Evolutionary conservation across 1,140 invertebrate genomes (phyloP).

Genomic region (Leptoteleia sp.): DNA sequence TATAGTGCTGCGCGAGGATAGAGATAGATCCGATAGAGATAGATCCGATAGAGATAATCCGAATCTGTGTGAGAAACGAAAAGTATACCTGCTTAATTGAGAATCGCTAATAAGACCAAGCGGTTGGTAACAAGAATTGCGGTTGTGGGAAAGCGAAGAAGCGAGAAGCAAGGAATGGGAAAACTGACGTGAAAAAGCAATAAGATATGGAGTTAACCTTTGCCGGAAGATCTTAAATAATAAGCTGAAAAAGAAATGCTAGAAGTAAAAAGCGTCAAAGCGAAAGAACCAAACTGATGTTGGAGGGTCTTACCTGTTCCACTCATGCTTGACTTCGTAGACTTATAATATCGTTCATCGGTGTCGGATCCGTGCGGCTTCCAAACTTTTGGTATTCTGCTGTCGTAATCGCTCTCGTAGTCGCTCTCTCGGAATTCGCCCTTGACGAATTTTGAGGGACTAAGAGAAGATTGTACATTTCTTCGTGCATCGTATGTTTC

Average conservation of each 20-base stretch:
- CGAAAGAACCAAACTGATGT: constrained; percentile 13
- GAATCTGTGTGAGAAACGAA: constrained; percentile 39
- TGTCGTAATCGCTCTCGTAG: constrained; percentile 88
- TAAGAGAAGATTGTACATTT: constrained; percentile 65
- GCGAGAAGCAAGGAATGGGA: constrained; percentile 63
- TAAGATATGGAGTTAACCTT: constrained; percentile 71
- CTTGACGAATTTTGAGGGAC: constrained; percentile 85
- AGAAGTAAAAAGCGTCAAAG: constrained; percentile 57
- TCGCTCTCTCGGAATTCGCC: constrained; percentile 87
- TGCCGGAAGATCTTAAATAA: constrained; percentile 70
- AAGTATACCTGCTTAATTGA: constrained; percentile 56
- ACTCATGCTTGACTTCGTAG: constrained; percentile 83
- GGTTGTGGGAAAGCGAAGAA: constrained; percentile 70
- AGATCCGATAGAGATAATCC: too few relatives aligned
- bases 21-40: constrained; percentile 27
- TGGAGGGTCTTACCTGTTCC: constrained; percentile 74
- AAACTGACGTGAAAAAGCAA: constrained; percentile 69
- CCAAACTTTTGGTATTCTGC: constrained; percentile 84
- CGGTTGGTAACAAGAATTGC: constrained; percentile 59
- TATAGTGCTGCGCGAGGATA: constrained; percentile 22
- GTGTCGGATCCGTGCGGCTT: constrained; percentile 81
- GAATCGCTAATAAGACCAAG: constrained; percentile 64
- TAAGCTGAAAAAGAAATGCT: constrained; percentile 74
- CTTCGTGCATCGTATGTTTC: constrained; percentile 72
- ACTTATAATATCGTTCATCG: constrained; percentile 82